phyloP scores from a whole-genome alignment of 1,140 invertebrate species.

The Calephelis nemesis region DNA sequence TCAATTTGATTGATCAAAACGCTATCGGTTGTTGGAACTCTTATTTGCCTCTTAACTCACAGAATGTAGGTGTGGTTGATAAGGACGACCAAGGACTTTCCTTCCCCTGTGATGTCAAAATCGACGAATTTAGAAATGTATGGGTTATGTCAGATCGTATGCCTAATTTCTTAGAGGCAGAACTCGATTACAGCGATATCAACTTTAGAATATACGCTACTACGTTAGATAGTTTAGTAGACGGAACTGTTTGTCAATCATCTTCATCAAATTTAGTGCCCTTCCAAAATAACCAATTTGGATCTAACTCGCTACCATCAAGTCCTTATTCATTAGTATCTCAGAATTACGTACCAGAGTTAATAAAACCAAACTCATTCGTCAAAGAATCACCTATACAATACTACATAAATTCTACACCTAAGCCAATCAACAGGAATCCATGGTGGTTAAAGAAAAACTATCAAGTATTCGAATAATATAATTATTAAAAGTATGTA shows the following conservation, averaged over 20 bases:
- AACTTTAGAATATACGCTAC: conserved; percentile 89
- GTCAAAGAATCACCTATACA: background rate
- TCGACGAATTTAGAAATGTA: conserved; percentile 82
- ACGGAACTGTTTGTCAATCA: conserved; percentile 86
- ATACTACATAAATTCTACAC: background rate
- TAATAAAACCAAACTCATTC: background rate
- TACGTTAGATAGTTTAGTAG: conserved; percentile 81
- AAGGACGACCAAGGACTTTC: conserved; percentile 86
- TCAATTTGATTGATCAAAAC: conserved; percentile 88
- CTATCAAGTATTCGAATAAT: conserved; percentile 33
- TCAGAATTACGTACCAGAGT: conserved; percentile 17
- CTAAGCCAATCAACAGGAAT: conserved; percentile 22
- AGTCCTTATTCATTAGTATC: conserved; percentile 1
- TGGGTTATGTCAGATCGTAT: conserved; percentile 91
- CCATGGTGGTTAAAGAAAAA: conserved; percentile 36
- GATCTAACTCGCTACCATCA: background rate
- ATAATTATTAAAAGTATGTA: background rate
- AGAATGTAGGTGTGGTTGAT: conserved; percentile 86
- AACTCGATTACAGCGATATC: conserved; percentile 86
- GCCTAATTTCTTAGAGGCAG: conserved; percentile 86
- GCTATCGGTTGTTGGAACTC: conserved; percentile 90
- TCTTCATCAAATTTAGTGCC: background rate
- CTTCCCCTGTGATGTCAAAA: conserved; percentile 89
- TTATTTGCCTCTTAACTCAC: conserved; percentile 81
- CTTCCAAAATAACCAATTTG: background rate